Conservation (phyloP, 2,113 vertebrate genomes). For the Paramisgurnus dabryanus region DNA sequence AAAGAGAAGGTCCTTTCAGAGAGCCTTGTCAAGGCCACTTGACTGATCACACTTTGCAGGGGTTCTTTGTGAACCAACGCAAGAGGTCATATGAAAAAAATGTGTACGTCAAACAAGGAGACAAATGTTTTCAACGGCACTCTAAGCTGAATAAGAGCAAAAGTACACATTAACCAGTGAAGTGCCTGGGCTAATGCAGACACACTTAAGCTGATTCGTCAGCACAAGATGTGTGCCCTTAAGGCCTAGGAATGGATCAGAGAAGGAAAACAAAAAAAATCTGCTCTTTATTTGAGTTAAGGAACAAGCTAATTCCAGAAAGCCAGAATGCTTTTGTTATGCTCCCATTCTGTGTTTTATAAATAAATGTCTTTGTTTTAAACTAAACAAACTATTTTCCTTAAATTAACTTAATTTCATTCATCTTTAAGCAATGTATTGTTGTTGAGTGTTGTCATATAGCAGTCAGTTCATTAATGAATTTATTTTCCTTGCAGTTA, state of each 20-base stretch:
- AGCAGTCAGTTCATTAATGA: background rate
- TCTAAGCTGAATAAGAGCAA: background rate
- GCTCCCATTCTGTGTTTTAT: background rate
- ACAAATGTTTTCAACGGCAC: slow-evolving; percentile 6
- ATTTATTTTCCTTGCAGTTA: slow-evolving; percentile 74
- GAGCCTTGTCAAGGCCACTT: slow-evolving; percentile 44
- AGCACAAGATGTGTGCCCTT: slow-evolving; percentile 25
- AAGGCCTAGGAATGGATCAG: background rate
- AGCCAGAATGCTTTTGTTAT: background rate
- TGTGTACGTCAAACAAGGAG: background rate
- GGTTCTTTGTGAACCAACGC: slow-evolving; percentile 33
- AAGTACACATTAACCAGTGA: background rate
- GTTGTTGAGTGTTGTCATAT: background rate
- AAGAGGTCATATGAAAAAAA: background rate
- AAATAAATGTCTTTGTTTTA: slow-evolving; percentile 15
- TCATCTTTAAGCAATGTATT: background rate
- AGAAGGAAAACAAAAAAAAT: slow-evolving; percentile 14
- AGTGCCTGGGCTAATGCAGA: background rate
- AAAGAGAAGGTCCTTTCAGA: slow-evolving; percentile 36
- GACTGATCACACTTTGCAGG: slow-evolving; percentile 11
- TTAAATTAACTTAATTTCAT: background rate
- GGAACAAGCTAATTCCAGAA: background rate
- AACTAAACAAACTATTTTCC: background rate
- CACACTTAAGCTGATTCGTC: background rate
- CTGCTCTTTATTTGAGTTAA: background rate